A percentile compares a stretch with the other conserved stretches of the same genome.
Evolutionary conservation across 2,888 invertebrate genomes (phyloP).

Genomic region (Baronia brevicornis): DNA sequence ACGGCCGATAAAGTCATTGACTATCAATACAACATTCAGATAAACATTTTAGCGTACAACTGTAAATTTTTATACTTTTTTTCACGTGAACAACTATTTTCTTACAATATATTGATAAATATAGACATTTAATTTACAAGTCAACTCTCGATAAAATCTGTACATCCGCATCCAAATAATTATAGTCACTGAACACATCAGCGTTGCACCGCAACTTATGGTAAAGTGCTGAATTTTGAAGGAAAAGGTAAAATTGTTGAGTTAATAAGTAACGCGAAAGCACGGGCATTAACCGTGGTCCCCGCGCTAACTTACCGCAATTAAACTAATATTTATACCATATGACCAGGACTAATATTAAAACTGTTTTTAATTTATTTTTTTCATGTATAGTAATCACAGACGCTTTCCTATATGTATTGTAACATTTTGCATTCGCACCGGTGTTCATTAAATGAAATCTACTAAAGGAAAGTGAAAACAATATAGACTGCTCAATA

Average conservation of each 20-base stretch:
- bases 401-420: conserved; percentile 74
- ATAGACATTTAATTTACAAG: conserved; percentile 41
- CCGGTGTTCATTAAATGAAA: conserved; percentile 53
- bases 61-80: conserved; percentile 41
- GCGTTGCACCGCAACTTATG: too few relatives aligned
- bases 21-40: conserved; percentile 52
- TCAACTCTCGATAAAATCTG: conserved; percentile 55
- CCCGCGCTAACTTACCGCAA: conserved; percentile 25
- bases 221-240: conserved; percentile 36
- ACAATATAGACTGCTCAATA: conserved; percentile 62
- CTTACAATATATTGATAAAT: conserved; percentile 37
- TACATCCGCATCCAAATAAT: conserved; percentile 41
- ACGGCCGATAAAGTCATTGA: conserved; percentile 58
- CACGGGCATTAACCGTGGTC: conserved; percentile 26
- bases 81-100: conserved; percentile 32
- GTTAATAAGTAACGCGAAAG: conserved; percentile 38
- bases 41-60: conserved; percentile 49
- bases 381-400: conserved; percentile 74
- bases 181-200: conserved; percentile 16
- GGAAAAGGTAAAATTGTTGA: conserved; percentile 32
- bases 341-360: conserved; percentile 52
- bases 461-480: conserved; percentile 49
- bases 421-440: conserved; percentile 48
- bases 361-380: conserved; percentile 65
- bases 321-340: conserved; percentile 56